Evolutionary conservation across 2,797 vertebrate species (phyloP).

Genomic region (Halcyon leucocephala): DNA sequence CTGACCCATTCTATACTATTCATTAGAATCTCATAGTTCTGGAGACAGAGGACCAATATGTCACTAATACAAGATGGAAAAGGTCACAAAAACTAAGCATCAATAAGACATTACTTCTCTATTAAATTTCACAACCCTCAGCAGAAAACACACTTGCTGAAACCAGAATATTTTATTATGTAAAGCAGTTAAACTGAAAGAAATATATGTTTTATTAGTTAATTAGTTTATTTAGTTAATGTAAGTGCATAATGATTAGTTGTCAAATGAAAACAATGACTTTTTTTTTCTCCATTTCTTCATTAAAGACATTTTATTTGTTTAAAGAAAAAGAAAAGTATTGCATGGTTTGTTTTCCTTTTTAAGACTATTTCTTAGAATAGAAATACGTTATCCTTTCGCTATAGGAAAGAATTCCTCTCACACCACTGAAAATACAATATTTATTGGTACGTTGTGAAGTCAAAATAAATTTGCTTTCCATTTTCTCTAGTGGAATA

Average conservation of each 20-base stretch:
- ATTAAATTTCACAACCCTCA: constrained; percentile 79
- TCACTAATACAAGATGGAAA: constrained; percentile 81
- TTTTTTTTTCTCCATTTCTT: neutral
- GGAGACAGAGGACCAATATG: constrained; percentile 82
- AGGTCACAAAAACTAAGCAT: constrained; percentile 83
- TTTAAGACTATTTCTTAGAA: constrained; percentile 4
- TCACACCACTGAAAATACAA: neutral
- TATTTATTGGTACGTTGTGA: neutral
- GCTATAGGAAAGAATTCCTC: neutral
- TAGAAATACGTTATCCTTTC: neutral
- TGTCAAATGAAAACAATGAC: constrained; percentile 49
- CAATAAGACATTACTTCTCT: constrained; percentile 80
- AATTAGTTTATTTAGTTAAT: neutral
- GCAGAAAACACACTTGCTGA: constrained; percentile 72
- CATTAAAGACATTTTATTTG: constrained; percentile 46
- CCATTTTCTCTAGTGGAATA: constrained; percentile 24
- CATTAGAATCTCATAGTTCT: constrained; percentile 79
- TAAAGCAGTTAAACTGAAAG: constrained; percentile 42
- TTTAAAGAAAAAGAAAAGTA: constrained; percentile 2
- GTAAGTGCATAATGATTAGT: constrained; percentile 49
- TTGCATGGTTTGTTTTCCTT: neutral
- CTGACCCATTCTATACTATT: constrained; percentile 83
- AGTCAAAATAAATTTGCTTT: constrained; percentile 47
- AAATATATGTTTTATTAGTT: constrained; percentile 45
- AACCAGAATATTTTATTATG: constrained; percentile 70